Conservation (phyloP, 2,888 invertebrate species). For the Phortica magna region DNA sequence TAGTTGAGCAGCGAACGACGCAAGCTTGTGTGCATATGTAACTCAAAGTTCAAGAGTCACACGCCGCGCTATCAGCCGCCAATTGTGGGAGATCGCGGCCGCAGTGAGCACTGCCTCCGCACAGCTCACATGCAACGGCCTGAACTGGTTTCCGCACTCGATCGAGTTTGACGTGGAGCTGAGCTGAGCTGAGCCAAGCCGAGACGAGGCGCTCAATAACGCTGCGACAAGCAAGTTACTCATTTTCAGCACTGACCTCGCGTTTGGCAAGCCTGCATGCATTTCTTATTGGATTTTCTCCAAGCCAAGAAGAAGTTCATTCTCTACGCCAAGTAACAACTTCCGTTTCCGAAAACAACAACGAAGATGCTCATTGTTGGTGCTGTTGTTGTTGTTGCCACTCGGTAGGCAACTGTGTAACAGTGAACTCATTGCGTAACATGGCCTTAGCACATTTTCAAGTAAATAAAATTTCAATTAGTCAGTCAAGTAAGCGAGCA, state of each 20-base stretch:
- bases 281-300: background rate
- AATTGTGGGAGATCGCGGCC: background rate
- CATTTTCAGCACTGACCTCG: background rate
- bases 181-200: too few species aligned
- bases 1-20: background rate
- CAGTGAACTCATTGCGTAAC: conserved; percentile 25
- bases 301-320: conserved; percentile 17
- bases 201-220: too few species aligned
- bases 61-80: background rate
- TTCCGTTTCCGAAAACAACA: conserved; percentile 34
- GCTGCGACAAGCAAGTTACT: too few species aligned
- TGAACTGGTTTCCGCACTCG: conserved; percentile 29
- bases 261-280: background rate
- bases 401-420: background rate
- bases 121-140: background rate
- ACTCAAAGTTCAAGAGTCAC: conserved; percentile 31
- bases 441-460: conserved; percentile 30
- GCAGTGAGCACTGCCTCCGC: background rate
- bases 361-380: background rate
- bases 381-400: background rate
- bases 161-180: background rate
- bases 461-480: conserved; percentile 27
- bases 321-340: conserved; percentile 21
- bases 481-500: conserved; percentile 5
- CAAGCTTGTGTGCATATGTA: background rate